These are phyloP conservation scores for Zosterops lateralis DNA, from an alignment of 2,113 vertebrate species.

Conservation along the genomic window DNA sequence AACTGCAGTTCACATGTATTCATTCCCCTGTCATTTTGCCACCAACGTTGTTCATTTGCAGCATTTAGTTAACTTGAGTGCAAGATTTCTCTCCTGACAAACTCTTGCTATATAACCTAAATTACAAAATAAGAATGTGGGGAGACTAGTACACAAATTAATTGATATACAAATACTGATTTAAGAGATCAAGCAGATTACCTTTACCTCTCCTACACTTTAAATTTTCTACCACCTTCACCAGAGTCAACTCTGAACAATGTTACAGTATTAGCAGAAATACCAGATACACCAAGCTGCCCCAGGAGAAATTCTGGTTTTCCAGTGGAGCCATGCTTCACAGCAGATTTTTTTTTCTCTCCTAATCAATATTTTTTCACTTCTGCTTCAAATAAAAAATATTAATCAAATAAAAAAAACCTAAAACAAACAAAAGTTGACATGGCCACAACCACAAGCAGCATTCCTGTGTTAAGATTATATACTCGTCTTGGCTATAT, in stretches of 20 bases:
- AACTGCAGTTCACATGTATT: background rate
- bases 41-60: background rate
- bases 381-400: background rate
- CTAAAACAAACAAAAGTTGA: background rate
- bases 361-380: background rate
- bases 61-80: background rate
- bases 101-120: background rate
- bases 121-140: background rate
- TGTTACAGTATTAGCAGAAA: background rate
- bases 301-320: background rate
- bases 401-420: background rate
- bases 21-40: background rate
- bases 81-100: background rate
- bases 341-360: background rate
- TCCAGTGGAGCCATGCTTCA: background rate
- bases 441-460: background rate
- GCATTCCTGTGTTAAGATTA: background rate
- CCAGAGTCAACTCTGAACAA: background rate
- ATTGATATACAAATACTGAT: fast-evolving
- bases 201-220: background rate
- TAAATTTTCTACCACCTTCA: background rate
- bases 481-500: background rate
- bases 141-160: background rate
- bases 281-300: background rate
- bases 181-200: background rate